Percentiles rank a stretch among this genome's conserved stretches.
phyloP scores from a whole-genome alignment of 1,140 invertebrate genomes.

The Sitobion miscanthi region DNA sequence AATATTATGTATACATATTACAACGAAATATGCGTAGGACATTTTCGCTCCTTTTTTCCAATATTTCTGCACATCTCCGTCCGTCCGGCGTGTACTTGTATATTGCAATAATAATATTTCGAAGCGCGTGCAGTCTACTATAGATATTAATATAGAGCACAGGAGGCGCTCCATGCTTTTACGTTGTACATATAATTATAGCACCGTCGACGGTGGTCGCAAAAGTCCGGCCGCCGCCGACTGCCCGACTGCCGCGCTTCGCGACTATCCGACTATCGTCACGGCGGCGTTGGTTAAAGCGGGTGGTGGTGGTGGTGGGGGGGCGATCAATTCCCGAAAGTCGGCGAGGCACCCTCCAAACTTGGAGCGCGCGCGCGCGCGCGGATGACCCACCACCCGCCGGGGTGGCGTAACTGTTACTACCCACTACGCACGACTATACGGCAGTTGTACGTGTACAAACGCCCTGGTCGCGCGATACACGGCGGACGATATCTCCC shows the following conservation, averaged over 20 bases:
- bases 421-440: neutral
- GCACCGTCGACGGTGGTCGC: neutral
- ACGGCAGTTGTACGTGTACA: neutral
- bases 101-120: neutral
- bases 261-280: neutral
- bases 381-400: neutral
- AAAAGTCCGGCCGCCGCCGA: neutral
- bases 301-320: too few relatives aligned
- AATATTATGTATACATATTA: neutral
- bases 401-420: neutral
- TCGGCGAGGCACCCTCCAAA: slow-evolving; percentile 1
- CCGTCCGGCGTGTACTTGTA: neutral
- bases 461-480: neutral
- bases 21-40: neutral
- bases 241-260: neutral
- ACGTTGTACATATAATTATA: neutral
- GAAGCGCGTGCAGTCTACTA: neutral
- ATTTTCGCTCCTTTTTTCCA: neutral
- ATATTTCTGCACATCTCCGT: neutral
- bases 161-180: neutral
- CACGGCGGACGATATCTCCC: neutral
- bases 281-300: too few relatives aligned
- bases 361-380: neutral
- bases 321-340: slow-evolving; percentile 28
- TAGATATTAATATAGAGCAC: too few relatives aligned